Conservation (phyloP, 1,140 invertebrate genomes). For the Trichoplusia ni region DNA sequence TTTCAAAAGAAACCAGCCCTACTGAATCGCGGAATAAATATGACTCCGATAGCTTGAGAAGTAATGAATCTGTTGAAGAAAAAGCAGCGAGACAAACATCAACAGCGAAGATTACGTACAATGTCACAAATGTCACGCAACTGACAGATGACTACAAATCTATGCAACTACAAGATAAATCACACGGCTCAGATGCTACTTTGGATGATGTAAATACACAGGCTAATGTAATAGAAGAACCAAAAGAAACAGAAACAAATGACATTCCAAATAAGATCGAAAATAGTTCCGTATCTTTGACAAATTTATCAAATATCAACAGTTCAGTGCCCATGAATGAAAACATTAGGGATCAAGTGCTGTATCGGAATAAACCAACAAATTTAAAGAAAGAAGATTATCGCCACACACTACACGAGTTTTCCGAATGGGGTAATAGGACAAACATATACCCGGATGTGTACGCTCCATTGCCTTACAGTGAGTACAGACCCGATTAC, state of each 20-base stretch:
- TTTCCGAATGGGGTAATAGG: constrained; percentile 67
- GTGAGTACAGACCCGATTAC: constrained; percentile 54
- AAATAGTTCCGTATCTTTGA: constrained; percentile 2
- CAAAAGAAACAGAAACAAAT: neutral
- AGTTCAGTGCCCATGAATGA: neutral
- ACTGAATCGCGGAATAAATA: constrained; percentile 64
- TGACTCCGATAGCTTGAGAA: constrained; percentile 65
- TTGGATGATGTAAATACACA: constrained; percentile 1
- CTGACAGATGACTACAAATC: constrained; percentile 74
- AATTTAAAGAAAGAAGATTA: constrained; percentile 41
- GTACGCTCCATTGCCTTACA: constrained; percentile 74
- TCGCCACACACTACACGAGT: constrained; percentile 66
- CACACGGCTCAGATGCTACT: neutral
- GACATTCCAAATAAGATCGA: constrained; percentile 7
- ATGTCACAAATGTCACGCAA: constrained; percentile 40
- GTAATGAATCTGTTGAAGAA: constrained; percentile 46
- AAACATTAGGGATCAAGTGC: constrained; percentile 6
- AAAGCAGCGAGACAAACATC: neutral
- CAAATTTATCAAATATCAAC: constrained; percentile 10
- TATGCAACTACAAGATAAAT: constrained; percentile 54
- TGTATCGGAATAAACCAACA: constrained; percentile 30
- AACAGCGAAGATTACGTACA: constrained; percentile 9
- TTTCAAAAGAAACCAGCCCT: constrained; percentile 72
- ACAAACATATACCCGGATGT: constrained; percentile 73
- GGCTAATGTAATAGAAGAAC: neutral